These are phyloP conservation scores for Atrina japonica DNA, from an alignment of 2,888 invertebrate species.

Conservation along the genomic window DNA sequence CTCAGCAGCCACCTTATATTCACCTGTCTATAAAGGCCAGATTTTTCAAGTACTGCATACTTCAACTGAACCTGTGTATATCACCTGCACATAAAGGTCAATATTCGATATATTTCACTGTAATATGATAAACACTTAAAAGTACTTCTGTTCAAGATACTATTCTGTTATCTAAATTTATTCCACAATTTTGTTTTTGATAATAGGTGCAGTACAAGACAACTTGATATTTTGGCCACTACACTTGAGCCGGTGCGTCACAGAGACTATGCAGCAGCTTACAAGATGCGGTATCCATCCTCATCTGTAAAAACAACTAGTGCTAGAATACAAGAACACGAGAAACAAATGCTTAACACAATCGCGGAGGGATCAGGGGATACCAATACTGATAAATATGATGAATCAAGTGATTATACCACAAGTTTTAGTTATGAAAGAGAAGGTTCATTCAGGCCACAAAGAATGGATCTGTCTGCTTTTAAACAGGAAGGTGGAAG, in stretches of 20 bases:
- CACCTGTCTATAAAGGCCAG: too few species aligned
- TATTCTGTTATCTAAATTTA: too few species aligned
- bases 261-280: conserved; percentile 71
- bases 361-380: not conserved
- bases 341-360: not conserved
- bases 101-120: too few species aligned
- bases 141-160: too few species aligned
- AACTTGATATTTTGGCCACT: conserved; percentile 75
- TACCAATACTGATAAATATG: not conserved
- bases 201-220: conserved; percentile 62
- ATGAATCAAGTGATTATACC: not conserved
- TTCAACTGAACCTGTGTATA: too few species aligned
- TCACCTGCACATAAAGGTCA: too few species aligned
- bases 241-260: conserved; percentile 76
- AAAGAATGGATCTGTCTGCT: not conserved
- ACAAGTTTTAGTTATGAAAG: conserved; percentile 9
- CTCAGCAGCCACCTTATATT: too few species aligned
- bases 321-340: conserved; percentile 9
- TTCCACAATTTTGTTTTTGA: not conserved
- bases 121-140: too few species aligned
- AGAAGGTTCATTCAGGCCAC: not conserved
- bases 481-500: not conserved
- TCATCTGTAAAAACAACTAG: conserved; percentile 58
- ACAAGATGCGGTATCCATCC: conserved; percentile 65
- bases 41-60: too few species aligned